Evolutionary conservation across 2,797 vertebrate genomes (phyloP), one percentile per base, ranked within the genome.

Genomic region (Sebastes trivittatus): DNA sequence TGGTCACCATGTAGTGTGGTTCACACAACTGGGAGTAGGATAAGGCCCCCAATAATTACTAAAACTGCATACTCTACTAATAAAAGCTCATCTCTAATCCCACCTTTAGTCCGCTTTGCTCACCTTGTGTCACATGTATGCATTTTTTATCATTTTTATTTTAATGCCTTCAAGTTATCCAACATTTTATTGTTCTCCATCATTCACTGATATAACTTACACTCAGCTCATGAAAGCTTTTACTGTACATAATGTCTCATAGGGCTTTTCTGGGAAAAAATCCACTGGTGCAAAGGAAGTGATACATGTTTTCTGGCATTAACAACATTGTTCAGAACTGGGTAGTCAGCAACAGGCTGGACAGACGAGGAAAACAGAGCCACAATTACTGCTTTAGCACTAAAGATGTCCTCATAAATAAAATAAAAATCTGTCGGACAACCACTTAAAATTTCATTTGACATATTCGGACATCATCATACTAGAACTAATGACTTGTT

Each of bases 241-340:
- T 34, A 78, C 61, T 56, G 76, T 60, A n/a, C 70, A 68, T 77
- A 23, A 49, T 68, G 87, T 68, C 75, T 86, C 80, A 68, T 22
- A 54, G 11, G 54, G 65, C 72, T 77, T 77, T 81, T 74, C 70
- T 46, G 55, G 70, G 75, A 84, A 87, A 11, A 22, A 80, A 77
- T 72, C 68, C 79, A 66, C 64, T 27, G 62, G 64, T 78, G 42
- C 62, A 83, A 54, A 90, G 87, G 87, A 93, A 76, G 81, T 89
- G 84, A 90, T 80, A 8, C 85, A 82, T 70, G 65, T 75, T 86
- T 80, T 80, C 68, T 84, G 78, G 56, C 65, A 80, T 75, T 38
- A 56, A 75, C 58, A 66, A 68, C 72, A 42, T 32, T 76, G 62
- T 87, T 83, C 65, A 36, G 63, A 84, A 54, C 66, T 18, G 23